A percentile compares a stretch with the other conserved stretches of the same genome.
Conservation (phyloP, 2,888 invertebrate species). For the Acleris holmiana region DNA sequence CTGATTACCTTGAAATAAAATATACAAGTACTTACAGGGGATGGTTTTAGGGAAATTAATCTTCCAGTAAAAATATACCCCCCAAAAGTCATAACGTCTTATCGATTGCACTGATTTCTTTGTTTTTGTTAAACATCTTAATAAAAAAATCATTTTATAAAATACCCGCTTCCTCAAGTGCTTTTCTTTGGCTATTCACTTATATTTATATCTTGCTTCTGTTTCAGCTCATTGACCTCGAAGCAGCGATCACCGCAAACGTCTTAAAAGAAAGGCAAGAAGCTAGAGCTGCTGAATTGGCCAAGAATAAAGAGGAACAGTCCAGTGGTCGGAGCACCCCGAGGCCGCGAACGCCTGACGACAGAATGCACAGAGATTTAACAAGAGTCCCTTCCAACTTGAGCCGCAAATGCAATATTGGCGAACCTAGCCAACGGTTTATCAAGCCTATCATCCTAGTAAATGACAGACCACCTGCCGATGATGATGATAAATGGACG, state of each 20-base stretch:
- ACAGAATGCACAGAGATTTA: slow-evolving; percentile 49
- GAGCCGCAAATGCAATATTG: slow-evolving; percentile 54
- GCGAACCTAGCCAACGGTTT: slow-evolving; percentile 49
- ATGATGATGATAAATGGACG: slow-evolving; percentile 71
- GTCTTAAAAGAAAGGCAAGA: slow-evolving; percentile 35
- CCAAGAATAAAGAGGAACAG: slow-evolving; percentile 62
- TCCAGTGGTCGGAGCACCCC: slow-evolving; percentile 60
- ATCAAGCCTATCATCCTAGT: slow-evolving; percentile 72
- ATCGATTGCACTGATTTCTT: no score
- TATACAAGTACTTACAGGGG: no score
- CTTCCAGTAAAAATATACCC: no score
- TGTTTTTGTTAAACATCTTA: no score
- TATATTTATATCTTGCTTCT: slow-evolving; percentile 33
- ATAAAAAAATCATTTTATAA: no score
- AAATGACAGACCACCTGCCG: slow-evolving; percentile 73
- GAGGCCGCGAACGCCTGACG: slow-evolving; percentile 57
- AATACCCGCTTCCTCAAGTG: no score
- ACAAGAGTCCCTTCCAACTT: slow-evolving; percentile 53
- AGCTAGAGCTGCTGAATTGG: slow-evolving; percentile 52
- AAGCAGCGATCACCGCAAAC: slow-evolving; percentile 61
- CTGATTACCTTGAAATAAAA: no score
- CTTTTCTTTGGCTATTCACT: no score
- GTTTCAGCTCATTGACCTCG: slow-evolving; percentile 70
- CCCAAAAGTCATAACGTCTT: no score
- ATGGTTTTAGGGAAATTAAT: no score